These are phyloP conservation scores for Lottia scabra DNA, from an alignment of 2,888 invertebrate species.

Conservation along the genomic window DNA sequence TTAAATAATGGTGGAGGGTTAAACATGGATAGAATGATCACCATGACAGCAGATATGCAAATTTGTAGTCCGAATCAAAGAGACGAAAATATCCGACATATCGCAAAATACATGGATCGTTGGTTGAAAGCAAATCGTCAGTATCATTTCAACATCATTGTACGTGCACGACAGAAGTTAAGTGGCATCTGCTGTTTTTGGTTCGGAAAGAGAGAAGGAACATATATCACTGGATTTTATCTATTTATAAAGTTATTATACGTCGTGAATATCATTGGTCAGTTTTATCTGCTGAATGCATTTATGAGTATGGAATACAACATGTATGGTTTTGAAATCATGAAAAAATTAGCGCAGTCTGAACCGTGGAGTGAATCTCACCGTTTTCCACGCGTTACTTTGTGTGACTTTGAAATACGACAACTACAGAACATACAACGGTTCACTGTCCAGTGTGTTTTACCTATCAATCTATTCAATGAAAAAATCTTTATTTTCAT, in stretches of 20 bases:
- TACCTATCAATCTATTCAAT: slow-evolving; percentile 57
- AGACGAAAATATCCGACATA: slow-evolving; percentile 43
- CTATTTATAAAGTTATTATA: slow-evolving; percentile 59
- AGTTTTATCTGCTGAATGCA: slow-evolving; percentile 62
- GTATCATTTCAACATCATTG: slow-evolving; percentile 50
- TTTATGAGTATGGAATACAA: slow-evolving; percentile 59
- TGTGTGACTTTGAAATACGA: slow-evolving; percentile 53
- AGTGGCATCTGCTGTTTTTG: slow-evolving; percentile 49
- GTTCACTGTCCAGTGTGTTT: slow-evolving; percentile 54
- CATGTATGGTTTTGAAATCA: slow-evolving; percentile 59
- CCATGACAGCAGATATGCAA: slow-evolving; percentile 55
- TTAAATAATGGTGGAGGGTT: slow-evolving; percentile 49
- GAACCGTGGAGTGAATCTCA: slow-evolving; percentile 47
- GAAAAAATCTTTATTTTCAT: slow-evolving; percentile 58
- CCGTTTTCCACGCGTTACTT: slow-evolving; percentile 49
- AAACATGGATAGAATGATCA: slow-evolving; percentile 55
- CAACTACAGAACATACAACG: slow-evolving; percentile 51
- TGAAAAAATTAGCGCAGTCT: slow-evolving; percentile 39
- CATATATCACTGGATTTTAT: slow-evolving; percentile 59
- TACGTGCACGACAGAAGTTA: slow-evolving; percentile 44
- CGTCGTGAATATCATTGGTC: slow-evolving; percentile 60
- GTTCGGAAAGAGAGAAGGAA: slow-evolving; percentile 58
- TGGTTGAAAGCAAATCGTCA: slow-evolving; percentile 56
- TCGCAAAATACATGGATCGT: slow-evolving; percentile 53
- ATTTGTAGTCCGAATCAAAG: slow-evolving; percentile 46